phyloP scores from a whole-genome alignment of 1,140 invertebrate species.

The Zaprionus lachaisei region DNA sequence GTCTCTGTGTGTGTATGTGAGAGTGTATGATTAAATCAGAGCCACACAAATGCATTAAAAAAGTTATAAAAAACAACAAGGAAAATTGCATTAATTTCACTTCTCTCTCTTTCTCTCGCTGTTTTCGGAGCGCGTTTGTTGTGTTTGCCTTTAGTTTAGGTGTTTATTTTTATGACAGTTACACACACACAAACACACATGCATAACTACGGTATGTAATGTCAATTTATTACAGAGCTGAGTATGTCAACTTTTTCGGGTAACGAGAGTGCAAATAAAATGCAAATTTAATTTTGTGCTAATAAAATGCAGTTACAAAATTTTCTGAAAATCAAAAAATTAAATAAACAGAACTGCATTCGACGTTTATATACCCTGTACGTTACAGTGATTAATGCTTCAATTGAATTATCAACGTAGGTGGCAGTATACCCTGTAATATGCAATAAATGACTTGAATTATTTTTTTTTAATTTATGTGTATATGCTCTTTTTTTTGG shows the following conservation, averaged over 20 bases:
- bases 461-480: background rate
- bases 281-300: slow-evolving; percentile 78
- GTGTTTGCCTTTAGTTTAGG: slow-evolving; percentile 64
- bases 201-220: slow-evolving; percentile 33
- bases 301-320: slow-evolving; percentile 80
- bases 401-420: too few species aligned
- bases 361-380: background rate
- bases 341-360: background rate
- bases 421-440: background rate
- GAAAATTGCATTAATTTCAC: slow-evolving; percentile 71
- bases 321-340: slow-evolving; percentile 20
- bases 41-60: slow-evolving; percentile 73
- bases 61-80: slow-evolving; percentile 61
- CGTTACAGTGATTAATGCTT: too few species aligned
- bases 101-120: background rate
- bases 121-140: slow-evolving; percentile 48
- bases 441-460: background rate
- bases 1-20: slow-evolving; percentile 27
- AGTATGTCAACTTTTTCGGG: slow-evolving; percentile 39
- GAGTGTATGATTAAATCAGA: slow-evolving; percentile 70
- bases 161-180: slow-evolving; percentile 42
- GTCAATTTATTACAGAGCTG: slow-evolving; percentile 62
- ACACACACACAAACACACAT: slow-evolving; percentile 7
- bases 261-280: slow-evolving; percentile 69
- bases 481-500: background rate